Evolutionary conservation across 2,797 vertebrate species (phyloP), one percentile per base, ranked within the genome.

Genomic region (Moxostoma hubbsi): DNA sequence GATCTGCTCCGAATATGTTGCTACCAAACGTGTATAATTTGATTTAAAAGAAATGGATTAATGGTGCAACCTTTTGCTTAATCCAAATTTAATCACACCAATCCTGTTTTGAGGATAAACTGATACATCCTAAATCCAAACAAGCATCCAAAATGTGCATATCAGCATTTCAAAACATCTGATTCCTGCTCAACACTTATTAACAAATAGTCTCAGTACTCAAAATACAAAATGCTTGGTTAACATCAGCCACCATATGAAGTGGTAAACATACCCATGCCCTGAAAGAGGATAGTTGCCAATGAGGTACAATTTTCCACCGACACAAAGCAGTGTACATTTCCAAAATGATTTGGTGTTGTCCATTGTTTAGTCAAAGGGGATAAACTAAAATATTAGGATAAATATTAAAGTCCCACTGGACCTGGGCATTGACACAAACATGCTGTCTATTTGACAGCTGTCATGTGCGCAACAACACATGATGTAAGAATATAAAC

Each of bases 1-100:
- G 79, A 87, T 86, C 73, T 67, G 74, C 18, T 75, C 46, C 5
- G 64, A 63, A 75, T 47, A 46, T 46, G n/a, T 15, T 45, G 49
- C 15, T 63, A 81, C 71, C 57, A 63, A 50, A 74, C 54, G 55
- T 69, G 54, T 50, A 11, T 16, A 43, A 36, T 36, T 58, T 49
- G 50, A 46, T 72, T 36, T 36, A 24, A 54, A 57, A 15, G 51
- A 59, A 7, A 64, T n/a, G 69, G 46, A 68, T 53, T 36, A 36
- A 36, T 54, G 10, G 7, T 18, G 18, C 64, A 82, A 62, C 61
- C 13, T 11, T 66, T 59, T 9, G 24, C 50, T 61, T 67, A 18
- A 66, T 53, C 59, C 61, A 11, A 54, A 61, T 75, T 9, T 57
- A 67, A 75, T 75, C 66, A 45, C 7, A 6, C 49, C 49, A 62